Base-by-base conservation (phyloP, 92 coral and sea anemone genomes). In the Palythoa grandiflora region DNA sequence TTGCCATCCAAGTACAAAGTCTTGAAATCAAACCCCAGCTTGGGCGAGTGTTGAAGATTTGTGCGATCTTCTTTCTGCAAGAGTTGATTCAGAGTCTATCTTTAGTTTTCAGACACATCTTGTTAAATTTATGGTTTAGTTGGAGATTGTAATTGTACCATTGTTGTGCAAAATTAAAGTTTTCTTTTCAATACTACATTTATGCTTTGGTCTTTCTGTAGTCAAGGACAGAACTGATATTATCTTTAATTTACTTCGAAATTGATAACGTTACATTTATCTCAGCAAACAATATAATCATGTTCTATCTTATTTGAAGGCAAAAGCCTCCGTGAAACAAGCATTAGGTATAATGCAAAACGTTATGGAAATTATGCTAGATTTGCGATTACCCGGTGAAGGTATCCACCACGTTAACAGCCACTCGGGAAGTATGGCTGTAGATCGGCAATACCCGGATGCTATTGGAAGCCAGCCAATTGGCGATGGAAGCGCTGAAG, bases 391-490 rank as follows among this genome's bases (percentile, higher is more conserved):
- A 38, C 79, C 93, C 73, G 87, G 85, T 10, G 93, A 91, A 77
- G 87, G 80, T 13, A n/a, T 78, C 28, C 55, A 75, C 5, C 79
- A 48, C 5, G 50, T 91, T 39, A 81, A 16, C 2, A 13, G 88
- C n/a, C 89, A 88, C 2, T 75, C 93, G 1, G 86, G 89, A 87
- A 83, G 88, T 19, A 52, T 91, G 59, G 88, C 61, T 9, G 14
- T 91, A n/a, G 20, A 89, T 38, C 93, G 93, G 35, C 59, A 83
- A 21, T 20, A 11, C 39, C 93, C 93, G n/a, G 87, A 83, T 53
- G 75, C 79, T 28, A 15, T 87, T 20, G 90, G 85, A 0, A 72
- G 79, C 38, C 78, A 83, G 66, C 88, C 93, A 68, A 20, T 91
- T n/a, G 84, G 80, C 47, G 91, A 87, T 28, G 93, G 93, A 0